These are phyloP conservation scores for Embiotoca jacksoni DNA, from an alignment of 2,113 vertebrate genomes.

Conservation along the genomic window DNA sequence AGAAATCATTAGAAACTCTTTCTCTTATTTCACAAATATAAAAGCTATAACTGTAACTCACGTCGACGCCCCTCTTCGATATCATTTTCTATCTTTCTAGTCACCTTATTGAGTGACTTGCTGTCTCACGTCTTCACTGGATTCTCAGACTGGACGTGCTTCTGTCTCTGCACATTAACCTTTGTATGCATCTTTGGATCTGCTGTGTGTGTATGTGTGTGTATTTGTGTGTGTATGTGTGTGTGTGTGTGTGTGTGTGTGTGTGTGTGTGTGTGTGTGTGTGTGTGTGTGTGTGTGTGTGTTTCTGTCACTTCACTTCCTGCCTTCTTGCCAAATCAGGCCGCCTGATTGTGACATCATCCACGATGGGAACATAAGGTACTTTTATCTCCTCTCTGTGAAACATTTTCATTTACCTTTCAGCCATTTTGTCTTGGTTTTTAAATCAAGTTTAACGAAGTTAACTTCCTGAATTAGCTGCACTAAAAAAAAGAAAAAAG, in stretches of 20 bases:
- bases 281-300: slow-evolving; percentile 46
- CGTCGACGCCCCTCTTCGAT: too few species aligned
- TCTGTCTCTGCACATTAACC: slow-evolving; percentile 61
- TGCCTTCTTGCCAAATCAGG: slow-evolving; percentile 84
- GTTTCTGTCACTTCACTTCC: slow-evolving; percentile 64
- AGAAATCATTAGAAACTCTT: too few species aligned
- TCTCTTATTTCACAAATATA: too few species aligned
- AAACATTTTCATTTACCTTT: slow-evolving; percentile 33
- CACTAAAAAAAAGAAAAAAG: too few species aligned
- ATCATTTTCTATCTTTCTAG: too few species aligned
- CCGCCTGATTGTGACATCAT: slow-evolving; percentile 85
- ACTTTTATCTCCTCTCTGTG: slow-evolving; percentile 67
- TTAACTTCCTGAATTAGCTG: too few species aligned
- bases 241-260: slow-evolving; percentile 40
- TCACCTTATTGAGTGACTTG: too few species aligned
- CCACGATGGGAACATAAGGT: slow-evolving; percentile 87
- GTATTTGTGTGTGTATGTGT: slow-evolving; percentile 46
- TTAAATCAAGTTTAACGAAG: too few species aligned
- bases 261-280: slow-evolving; percentile 17
- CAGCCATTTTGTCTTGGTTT: too few species aligned
- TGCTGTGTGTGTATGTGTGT: slow-evolving; percentile 32
- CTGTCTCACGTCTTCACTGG: neutral
- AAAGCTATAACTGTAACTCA: too few species aligned
- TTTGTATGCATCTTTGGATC: slow-evolving; percentile 22
- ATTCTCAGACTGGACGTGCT: neutral